These are phyloP conservation scores for Plebejus melissa DNA, from an alignment of 2,888 invertebrate genomes.

Conservation along the genomic window DNA sequence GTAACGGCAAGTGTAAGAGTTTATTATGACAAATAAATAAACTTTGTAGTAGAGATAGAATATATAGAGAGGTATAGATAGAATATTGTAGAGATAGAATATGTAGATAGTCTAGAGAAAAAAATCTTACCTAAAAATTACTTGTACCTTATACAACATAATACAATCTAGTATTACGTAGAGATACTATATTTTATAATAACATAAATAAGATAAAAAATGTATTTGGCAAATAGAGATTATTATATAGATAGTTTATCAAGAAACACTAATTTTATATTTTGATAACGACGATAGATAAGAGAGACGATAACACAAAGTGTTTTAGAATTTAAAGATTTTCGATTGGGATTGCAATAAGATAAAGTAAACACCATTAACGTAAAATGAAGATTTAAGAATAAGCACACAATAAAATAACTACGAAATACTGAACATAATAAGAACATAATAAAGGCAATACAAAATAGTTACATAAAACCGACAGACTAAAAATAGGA, in stretches of 20 bases:
- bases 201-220: background rate
- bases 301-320: background rate
- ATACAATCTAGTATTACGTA: background rate
- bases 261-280: background rate
- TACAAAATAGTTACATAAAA: background rate
- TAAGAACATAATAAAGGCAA: background rate
- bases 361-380: background rate
- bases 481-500: background rate
- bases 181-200: no score
- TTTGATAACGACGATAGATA: background rate
- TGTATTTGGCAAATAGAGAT: background rate
- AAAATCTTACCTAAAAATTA: no score
- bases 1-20: background rate
- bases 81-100: background rate
- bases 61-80: background rate
- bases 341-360: background rate
- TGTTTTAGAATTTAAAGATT: background rate
- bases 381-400: background rate
- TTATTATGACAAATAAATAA: background rate
- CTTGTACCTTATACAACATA: no score
- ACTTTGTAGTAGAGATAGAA: background rate
- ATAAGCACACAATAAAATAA: background rate
- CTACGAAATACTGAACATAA: background rate
- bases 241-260: background rate
- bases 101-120: background rate